Conservation (phyloP, 2,888 invertebrate genomes). For the Nephrocerus scutellatus region DNA sequence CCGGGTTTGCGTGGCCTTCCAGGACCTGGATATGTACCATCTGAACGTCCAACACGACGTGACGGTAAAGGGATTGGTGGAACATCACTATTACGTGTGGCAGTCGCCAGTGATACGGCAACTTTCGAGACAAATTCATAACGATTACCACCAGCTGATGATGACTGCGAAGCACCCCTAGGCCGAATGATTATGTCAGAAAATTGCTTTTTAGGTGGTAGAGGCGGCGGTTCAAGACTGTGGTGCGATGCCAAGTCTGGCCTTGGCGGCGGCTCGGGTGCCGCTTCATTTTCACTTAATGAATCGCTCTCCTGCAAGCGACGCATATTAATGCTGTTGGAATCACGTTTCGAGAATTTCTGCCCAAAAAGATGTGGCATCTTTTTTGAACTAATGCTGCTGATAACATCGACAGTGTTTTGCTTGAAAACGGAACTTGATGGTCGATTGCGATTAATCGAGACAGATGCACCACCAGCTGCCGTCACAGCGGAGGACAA, state of each 20-base stretch:
- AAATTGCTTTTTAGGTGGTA: conserved; percentile 64
- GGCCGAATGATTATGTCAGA: conserved; percentile 53
- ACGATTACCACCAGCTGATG: conserved; percentile 24
- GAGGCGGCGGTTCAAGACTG: conserved; percentile 66
- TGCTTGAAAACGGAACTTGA: conserved; percentile 38
- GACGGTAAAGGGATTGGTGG: conserved; percentile 59
- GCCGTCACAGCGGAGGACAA: too few relatives aligned
- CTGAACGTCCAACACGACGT: conserved; percentile 49
- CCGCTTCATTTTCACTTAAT: conserved; percentile 46
- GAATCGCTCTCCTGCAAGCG: conserved; percentile 48
- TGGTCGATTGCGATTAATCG: too few relatives aligned
- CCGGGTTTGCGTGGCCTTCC: conserved; percentile 52
- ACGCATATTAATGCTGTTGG: conserved; percentile 47
- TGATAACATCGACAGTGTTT: conserved; percentile 49
- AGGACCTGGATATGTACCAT: conserved; percentile 49
- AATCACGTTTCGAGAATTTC: conserved; percentile 46
- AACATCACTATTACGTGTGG: conserved; percentile 41
- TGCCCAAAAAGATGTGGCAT: conserved; percentile 48
- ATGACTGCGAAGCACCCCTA: conserved; percentile 27
- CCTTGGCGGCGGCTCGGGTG: conserved; percentile 47
- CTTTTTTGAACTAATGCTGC: conserved; percentile 46
- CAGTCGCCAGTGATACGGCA: too few relatives aligned
- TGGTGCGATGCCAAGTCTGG: conserved; percentile 46
- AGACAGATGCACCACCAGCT: too few relatives aligned
- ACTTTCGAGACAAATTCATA: conserved; percentile 39